Evolutionary conservation across 2,797 vertebrate species (phyloP).

Genomic region (Loriculus beryllinus): DNA sequence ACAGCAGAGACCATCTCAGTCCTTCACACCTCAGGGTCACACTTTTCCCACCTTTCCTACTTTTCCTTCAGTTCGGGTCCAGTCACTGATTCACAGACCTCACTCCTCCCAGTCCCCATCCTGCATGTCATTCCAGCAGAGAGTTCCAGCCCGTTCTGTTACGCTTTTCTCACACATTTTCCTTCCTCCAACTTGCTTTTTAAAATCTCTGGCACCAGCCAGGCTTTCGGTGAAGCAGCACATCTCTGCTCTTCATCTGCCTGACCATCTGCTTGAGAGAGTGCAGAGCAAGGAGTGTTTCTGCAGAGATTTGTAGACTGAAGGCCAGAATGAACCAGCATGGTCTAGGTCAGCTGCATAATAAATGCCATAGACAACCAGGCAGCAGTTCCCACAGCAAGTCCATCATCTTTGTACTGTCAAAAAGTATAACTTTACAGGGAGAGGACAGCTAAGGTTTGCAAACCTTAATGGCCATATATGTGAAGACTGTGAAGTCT

Average conservation of each 20-base stretch:
- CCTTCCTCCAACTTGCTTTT: background rate
- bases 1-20: background rate
- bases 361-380: background rate
- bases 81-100: background rate
- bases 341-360: background rate
- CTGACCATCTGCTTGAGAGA: slow-evolving; percentile 15
- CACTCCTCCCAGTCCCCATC: background rate
- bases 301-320: background rate
- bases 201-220: background rate
- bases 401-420: background rate
- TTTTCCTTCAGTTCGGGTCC: background rate
- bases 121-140: background rate
- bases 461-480: background rate
- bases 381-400: background rate
- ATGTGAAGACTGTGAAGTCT: background rate
- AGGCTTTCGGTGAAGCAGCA: background rate
- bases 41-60: background rate
- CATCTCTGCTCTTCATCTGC: slow-evolving; percentile 46
- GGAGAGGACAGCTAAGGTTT: background rate
- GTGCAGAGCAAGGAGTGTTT: background rate
- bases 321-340: background rate
- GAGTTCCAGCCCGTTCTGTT: background rate
- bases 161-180: background rate
- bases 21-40: background rate
- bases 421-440: background rate